Conservation (phyloP, 2,888 invertebrate species). For the Onthophagus sagittarius region DNA sequence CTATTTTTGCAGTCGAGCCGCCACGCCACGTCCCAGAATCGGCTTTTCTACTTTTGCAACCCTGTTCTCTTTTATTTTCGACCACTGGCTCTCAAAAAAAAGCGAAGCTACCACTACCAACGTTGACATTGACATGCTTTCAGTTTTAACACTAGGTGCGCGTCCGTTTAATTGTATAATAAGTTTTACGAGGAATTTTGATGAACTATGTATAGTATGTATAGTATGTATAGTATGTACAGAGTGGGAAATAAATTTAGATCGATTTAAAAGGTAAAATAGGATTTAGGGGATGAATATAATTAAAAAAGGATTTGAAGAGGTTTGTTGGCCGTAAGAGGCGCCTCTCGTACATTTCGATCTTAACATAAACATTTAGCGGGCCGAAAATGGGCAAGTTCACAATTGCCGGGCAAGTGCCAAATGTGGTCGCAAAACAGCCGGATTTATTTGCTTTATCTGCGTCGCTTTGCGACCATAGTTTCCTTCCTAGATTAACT, state of each 20-base stretch:
- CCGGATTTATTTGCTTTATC: constrained; percentile 12
- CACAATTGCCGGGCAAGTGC: constrained; percentile 19
- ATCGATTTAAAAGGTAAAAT: too few relatives aligned
- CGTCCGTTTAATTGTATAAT: neutral
- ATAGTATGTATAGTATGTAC: too few relatives aligned
- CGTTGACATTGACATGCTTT: constrained; percentile 9
- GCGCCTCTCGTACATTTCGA: neutral
- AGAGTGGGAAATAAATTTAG: too few relatives aligned
- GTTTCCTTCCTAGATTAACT: constrained; percentile 12
- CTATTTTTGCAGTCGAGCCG: neutral
- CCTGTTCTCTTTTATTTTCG: neutral
- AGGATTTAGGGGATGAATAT: too few relatives aligned
- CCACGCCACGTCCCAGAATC: neutral
- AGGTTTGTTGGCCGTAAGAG: neutral
- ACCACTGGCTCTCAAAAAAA: neutral
- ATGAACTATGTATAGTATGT: neutral
- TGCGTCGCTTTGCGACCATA: constrained; percentile 7
- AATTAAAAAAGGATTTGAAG: too few relatives aligned
- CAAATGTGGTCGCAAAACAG: constrained; percentile 27
- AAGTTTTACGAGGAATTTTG: neutral
- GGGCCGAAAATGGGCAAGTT: neutral
- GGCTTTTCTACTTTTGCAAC: neutral
- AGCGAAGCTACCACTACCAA: neutral
- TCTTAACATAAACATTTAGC: constrained; percentile 10
- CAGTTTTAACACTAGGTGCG: neutral